phyloP scores from a whole-genome alignment of 2,888 invertebrate genomes.

The Caenorhabditis macrosperma region DNA sequence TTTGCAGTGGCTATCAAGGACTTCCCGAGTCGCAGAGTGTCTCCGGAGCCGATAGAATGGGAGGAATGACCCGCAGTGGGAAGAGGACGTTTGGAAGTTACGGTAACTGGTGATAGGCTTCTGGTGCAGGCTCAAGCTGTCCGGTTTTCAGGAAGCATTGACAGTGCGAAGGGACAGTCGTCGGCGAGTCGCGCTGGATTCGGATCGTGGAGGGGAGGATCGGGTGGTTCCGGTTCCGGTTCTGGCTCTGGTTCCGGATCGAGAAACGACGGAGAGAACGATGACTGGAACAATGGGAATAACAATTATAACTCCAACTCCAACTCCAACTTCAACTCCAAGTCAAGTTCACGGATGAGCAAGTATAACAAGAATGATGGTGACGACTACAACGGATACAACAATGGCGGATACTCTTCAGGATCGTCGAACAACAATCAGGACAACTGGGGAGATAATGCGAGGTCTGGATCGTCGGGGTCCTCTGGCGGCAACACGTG shows the following conservation, averaged over 20 bases:
- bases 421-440: slow-evolving; percentile 11
- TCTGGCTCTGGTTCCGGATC: slow-evolving; percentile 15
- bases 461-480: slow-evolving; percentile 2
- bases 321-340: slow-evolving; percentile 23
- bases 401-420: slow-evolving; percentile 10
- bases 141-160: slow-evolving; percentile 37
- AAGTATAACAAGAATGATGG: slow-evolving; percentile 35
- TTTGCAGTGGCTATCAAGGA: slow-evolving; percentile 50
- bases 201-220: slow-evolving; percentile 7
- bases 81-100: slow-evolving; percentile 58
- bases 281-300: slow-evolving; percentile 36
- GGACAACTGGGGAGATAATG: slow-evolving; percentile 23
- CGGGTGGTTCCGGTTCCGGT: neutral
- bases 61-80: slow-evolving; percentile 50
- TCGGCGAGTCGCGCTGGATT: slow-evolving; percentile 28
- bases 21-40: slow-evolving; percentile 47
- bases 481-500: slow-evolving; percentile 25
- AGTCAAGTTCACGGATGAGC: slow-evolving; percentile 22
- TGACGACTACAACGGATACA: slow-evolving; percentile 26
- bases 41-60: slow-evolving; percentile 20
- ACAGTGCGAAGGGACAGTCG: slow-evolving; percentile 46
- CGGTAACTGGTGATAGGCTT: too few relatives aligned
- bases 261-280: slow-evolving; percentile 36
- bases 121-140: too few relatives aligned
- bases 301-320: slow-evolving; percentile 12